Evolutionary conservation across 2,888 invertebrate species (phyloP), one percentile per base, ranked within the genome.

Genomic region (Parnassius mnemosyne): DNA sequence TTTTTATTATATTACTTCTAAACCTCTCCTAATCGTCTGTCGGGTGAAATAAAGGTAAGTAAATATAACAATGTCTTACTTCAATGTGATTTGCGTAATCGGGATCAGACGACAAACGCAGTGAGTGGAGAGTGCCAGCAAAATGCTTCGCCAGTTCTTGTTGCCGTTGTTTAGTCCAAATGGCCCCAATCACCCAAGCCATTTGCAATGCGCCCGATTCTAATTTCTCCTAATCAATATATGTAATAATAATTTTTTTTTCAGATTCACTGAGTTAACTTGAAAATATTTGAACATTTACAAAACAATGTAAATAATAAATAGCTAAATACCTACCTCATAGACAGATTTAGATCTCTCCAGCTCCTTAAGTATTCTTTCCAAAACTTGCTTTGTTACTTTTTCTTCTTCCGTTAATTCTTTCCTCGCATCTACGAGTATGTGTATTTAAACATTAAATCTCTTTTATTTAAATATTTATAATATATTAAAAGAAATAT

Each of bases 111-210:
- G 94, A 93, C 11, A 92, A 81, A 34, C 93, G 85, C 54, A 95
- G 73, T 0, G 95, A 94, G 63, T 92, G 87, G 7, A 94, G 78
- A 0, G 94, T 90, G 0, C 93, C 93, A 10, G 92, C 83, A 52
- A 95, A 87, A 50, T 95, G 85, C 84, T 93, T 94, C 0, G 93
- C 92, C 0, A 95, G 80, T 60, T 94, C 93, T 0, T 79, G 71
- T 74, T 94, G 94, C 34, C 94, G 92, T 61, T 93, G 92, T 71
- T 92, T 85, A 0, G 95, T 94, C 86, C 94, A 95, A 11, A 95
- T 92, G 0, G 93, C 94, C 0, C 94, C 94, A 1, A 93, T 92
- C 34, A 95, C 93, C 95, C 95, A 95, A 3, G 93, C 94, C 93
- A 95, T 94, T 75, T 95, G 94, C 16, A 95, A 81, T 0, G 94